Evolutionary conservation across 2,888 invertebrate genomes (phyloP), one percentile per base, ranked within the genome.

Genomic region (Scrobipalpa costella): DNA sequence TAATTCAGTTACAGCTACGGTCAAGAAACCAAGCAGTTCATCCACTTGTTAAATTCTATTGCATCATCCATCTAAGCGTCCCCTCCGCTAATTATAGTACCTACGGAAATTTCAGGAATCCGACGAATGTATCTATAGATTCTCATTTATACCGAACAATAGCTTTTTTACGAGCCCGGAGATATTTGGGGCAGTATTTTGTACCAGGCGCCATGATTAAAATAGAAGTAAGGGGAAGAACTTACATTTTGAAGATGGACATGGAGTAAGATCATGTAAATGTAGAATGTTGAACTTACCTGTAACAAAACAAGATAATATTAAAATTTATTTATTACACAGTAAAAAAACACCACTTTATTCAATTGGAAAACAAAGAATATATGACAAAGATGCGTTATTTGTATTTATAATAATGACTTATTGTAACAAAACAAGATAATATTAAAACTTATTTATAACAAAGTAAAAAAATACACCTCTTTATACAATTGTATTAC

Each of bases 121-220:
- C 15, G 15, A 55, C 34, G 2, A 55, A 55, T 55, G 2, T 15
- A 3, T 15, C 15, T 55, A 9, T 55, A 34, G 55, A n/a, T 27
- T n/a, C n/a, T 55, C 55, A 34, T 33, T 55, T 55, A 55, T 55
- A 55, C 34, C n/a, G 15, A 55, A 34, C 55, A 55, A 55, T 34
- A 55, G 33, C 11, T 55, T 33, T 55, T 55, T 55, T 33, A 55
- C 55, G 55, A 55, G 27, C 55, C 11, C n/a, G 15, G n/a, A 55
- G 27, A 55, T 15, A 55, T 33, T n/a, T 55, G n/a, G 34, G n/a
- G n/a, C n/a, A 34, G 33, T 34, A 3, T 55, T 34, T 34, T 27
- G 15, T 27, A 7, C 8, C 27, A 8, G 50, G 21, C 50, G 50
- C 21, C 21, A 34, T n/a, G 7, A 33, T 33, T 7, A 13, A 34